These are phyloP conservation scores for Pyrocoelia pectoralis DNA, from an alignment of 2,888 invertebrate genomes.

Conservation along the genomic window DNA sequence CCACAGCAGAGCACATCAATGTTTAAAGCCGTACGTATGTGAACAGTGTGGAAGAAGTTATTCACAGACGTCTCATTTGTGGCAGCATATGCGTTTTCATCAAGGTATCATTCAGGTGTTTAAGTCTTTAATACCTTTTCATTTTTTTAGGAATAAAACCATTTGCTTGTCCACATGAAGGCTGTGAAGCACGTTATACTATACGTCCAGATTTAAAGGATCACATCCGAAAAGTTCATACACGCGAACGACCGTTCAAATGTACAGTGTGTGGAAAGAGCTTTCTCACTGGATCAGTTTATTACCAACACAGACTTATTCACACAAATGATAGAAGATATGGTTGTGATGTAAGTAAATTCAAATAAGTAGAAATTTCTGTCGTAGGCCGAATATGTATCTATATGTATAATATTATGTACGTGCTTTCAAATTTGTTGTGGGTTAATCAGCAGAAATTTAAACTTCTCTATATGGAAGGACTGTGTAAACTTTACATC, in stretches of 20 bases:
- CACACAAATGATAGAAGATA: slow-evolving; percentile 70
- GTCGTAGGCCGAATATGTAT: too few relatives aligned
- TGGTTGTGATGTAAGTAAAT: slow-evolving; percentile 64
- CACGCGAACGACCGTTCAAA: slow-evolving; percentile 69
- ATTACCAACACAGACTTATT: slow-evolving; percentile 69
- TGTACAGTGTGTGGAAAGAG: slow-evolving; percentile 69
- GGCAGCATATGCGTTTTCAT: slow-evolving; percentile 72
- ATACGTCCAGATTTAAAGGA: slow-evolving; percentile 71
- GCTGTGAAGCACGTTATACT: slow-evolving; percentile 68
- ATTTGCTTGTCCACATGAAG: slow-evolving; percentile 67
- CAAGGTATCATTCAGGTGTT: slow-evolving; percentile 60
- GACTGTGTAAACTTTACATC: too few relatives aligned
- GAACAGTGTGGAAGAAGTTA: slow-evolving; percentile 70
- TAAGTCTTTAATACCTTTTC: background rate
- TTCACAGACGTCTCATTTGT: slow-evolving; percentile 70
- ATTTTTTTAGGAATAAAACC: slow-evolving; percentile 65
- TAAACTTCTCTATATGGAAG: too few relatives aligned
- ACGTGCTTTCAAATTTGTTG: too few relatives aligned
- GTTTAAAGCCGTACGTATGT: slow-evolving; percentile 64
- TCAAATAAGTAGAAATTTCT: too few relatives aligned
- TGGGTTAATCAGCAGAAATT: too few relatives aligned
- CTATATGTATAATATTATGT: too few relatives aligned
- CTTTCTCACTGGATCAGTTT: slow-evolving; percentile 70
- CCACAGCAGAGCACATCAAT: slow-evolving; percentile 58
- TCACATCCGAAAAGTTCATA: slow-evolving; percentile 70